Percentiles rank a stretch among this genome's conserved stretches.
These are phyloP conservation scores for Anguilla obscura DNA, from an alignment of 2,797 vertebrate species.

Conservation along the genomic window DNA sequence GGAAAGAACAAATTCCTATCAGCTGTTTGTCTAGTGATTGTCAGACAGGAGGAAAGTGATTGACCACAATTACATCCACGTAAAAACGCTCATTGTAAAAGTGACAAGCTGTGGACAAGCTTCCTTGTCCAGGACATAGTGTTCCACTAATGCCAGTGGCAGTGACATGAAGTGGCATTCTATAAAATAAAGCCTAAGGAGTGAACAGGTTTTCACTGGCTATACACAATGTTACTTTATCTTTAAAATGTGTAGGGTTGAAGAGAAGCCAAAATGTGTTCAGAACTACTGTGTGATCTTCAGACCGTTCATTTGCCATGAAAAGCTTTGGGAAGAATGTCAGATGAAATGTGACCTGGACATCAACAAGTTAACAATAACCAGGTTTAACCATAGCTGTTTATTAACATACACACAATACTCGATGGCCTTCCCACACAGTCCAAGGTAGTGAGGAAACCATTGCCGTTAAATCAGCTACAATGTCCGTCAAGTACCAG, in stretches of 20 bases:
- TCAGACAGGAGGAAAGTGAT: not conserved
- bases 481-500: not conserved
- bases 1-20: not conserved
- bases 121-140: not conserved
- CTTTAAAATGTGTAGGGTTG: not conserved
- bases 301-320: not conserved
- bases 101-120: not conserved
- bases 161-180: not conserved
- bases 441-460: not conserved
- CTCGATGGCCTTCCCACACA: not conserved
- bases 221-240: not conserved
- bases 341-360: not conserved
- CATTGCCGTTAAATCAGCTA: not conserved
- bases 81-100: not conserved
- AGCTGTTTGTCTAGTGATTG: not conserved
- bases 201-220: not conserved
- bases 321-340: not conserved
- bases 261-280: not conserved
- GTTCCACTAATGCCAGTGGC: not conserved
- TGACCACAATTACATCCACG: not conserved
- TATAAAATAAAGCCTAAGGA: not conserved
- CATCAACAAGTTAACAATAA: not conserved
- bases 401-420: not conserved
- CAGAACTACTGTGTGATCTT: not conserved
- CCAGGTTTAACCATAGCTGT: not conserved